phyloP scores from a whole-genome alignment of 2,797 vertebrate species.

The Myripristis murdjan region DNA sequence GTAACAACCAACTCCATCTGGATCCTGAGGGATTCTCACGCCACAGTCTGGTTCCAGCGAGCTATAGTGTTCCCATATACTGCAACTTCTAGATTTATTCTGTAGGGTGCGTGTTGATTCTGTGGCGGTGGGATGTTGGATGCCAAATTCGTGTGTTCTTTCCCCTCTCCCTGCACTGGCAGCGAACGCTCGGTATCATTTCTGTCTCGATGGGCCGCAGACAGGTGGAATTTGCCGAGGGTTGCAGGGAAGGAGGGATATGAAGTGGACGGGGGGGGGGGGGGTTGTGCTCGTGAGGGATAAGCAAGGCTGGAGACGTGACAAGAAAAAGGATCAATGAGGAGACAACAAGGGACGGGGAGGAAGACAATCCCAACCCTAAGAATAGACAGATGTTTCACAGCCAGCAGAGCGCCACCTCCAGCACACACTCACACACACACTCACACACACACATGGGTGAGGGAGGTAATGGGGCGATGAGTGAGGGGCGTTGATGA shows the following conservation, averaged over 20 bases:
- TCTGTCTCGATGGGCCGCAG: slow-evolving; percentile 54
- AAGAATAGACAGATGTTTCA: slow-evolving; percentile 73
- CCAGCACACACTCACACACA: too few species aligned
- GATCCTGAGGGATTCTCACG: too few species aligned
- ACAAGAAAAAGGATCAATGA: slow-evolving; percentile 77
- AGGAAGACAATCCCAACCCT: slow-evolving; percentile 65
- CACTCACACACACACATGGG: slow-evolving; percentile 71
- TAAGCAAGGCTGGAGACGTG: slow-evolving; percentile 76
- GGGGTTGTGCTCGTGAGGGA: slow-evolving; percentile 68
- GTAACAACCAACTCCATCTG: too few species aligned
- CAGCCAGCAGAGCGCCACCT: slow-evolving; percentile 69
- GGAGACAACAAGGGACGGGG: slow-evolving; percentile 63
- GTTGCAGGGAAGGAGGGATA: slow-evolving; percentile 44
- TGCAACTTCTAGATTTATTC: slow-evolving; percentile 24
- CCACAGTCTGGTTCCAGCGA: background rate
- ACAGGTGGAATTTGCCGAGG: slow-evolving; percentile 67
- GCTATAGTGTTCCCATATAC: slow-evolving; percentile 11
- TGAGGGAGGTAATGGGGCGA: slow-evolving; percentile 28
- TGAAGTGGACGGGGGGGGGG: slow-evolving; percentile 39
- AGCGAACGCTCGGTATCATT: slow-evolving; percentile 59
- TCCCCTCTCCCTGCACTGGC: slow-evolving; percentile 20
- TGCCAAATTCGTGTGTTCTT: slow-evolving; percentile 34
- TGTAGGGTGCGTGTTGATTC: slow-evolving; percentile 52
- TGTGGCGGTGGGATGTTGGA: slow-evolving; percentile 56
- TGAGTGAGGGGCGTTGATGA: slow-evolving; percentile 11